Percentiles rank a stretch among this genome's conserved stretches.
Conservation (phyloP, 2,888 invertebrate species). For the Macrophya alboannulata region DNA sequence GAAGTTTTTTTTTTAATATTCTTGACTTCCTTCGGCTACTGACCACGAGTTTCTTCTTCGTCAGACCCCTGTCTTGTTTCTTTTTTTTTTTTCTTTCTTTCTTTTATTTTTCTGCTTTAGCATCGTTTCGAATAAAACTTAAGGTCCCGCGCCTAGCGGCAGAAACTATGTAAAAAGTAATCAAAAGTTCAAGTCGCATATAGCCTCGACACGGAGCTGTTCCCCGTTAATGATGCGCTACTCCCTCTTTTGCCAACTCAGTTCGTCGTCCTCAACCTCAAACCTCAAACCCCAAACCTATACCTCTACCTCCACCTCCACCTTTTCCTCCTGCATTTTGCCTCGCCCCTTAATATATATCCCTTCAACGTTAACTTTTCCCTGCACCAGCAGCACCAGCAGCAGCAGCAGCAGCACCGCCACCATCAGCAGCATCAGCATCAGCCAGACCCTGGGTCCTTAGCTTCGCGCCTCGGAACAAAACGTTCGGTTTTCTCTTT, state of each 20-base stretch:
- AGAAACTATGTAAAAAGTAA: constrained; percentile 33
- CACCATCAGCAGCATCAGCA: background rate
- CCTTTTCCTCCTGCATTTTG: constrained; percentile 43
- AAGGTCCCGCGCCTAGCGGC: background rate
- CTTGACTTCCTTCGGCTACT: too few species aligned
- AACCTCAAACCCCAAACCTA: background rate
- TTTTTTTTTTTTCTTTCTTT: background rate
- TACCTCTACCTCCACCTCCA: constrained; percentile 63
- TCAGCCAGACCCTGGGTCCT: constrained; percentile 35
- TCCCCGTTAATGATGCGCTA: constrained; percentile 50
- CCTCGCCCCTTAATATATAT: constrained; percentile 74
- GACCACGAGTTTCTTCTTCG: background rate
- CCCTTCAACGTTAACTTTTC: constrained; percentile 78
- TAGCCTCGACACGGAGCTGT: constrained; percentile 31
- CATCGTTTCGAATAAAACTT: constrained; percentile 6
- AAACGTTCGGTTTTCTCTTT: constrained; percentile 48
- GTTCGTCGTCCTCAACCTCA: constrained; percentile 8
- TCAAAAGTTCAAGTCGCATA: constrained; percentile 41
- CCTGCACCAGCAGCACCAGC: background rate
- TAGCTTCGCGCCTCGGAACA: constrained; percentile 52
- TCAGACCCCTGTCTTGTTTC: background rate
- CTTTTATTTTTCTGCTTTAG: background rate
- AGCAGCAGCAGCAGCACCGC: background rate
- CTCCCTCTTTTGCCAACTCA: background rate
- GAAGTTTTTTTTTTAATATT: too few species aligned